Base-by-base conservation (phyloP, 2,113 vertebrate species). In the Calidris pugnax region DNA sequence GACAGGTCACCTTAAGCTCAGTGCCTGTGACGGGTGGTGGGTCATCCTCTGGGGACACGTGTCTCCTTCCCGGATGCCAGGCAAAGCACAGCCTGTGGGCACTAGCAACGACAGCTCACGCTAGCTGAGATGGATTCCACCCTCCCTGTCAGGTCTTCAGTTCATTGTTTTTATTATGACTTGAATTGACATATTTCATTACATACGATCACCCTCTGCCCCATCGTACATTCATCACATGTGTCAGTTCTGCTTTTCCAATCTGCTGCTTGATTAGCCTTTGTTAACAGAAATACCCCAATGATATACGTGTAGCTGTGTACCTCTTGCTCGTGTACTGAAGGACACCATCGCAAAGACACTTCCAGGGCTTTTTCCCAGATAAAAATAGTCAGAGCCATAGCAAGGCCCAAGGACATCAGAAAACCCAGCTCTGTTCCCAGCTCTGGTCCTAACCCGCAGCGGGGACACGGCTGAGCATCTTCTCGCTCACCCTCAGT, bases 241-340 rank as follows among this genome's bases (percentile, higher is more conserved):
- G 37, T 89, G 92, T 93, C 96, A 95, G 92, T 60, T 95, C 85
- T 83, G 91, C 89, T 97, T 85, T 95, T 95, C 94, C 94, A 53
- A 93, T 69, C 87, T 91, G 86, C 93, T 97, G 89, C 87, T 41
- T 80, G 80, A 87, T 91, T 12, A 80, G 95, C 55, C 94, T 95
- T 87, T 85, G 84, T 82, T 74, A 94, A 3, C 87, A 87, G 32
- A 6, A 82, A 3, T 67, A 59, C 81, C 62, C 74, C 1, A 12
- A 0, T 14, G 72, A 16, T 66, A 6, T 4, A 45, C 89, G 37
- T 3, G 55, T 55, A 28, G 83, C 64, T 1, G 10, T 14, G 51
- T 27, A 82, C 91, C 71, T 93, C 78, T 85, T 92, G 35, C 81
- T 89, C 3, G 0, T 47, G 47, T 33, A 2, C 16, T 50, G 84